A percentile compares a stretch with the other conserved stretches of the same genome.
These are phyloP conservation scores for Merluccius polli DNA, from an alignment of 2,797 vertebrate genomes.

Conservation along the genomic window DNA sequence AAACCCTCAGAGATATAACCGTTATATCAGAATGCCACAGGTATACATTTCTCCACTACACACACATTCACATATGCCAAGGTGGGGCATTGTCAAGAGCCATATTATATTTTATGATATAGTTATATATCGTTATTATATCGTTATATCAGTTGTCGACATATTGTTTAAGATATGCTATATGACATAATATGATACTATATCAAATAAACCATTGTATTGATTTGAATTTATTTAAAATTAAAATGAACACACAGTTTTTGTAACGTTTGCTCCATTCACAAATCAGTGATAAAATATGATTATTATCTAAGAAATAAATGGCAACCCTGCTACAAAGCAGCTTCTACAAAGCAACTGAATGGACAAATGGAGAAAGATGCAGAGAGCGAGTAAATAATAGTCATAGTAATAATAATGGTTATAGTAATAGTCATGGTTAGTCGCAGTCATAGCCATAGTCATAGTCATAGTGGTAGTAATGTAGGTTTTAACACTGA, in stretches of 20 bases:
- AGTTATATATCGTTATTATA: no score
- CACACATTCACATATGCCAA: neutral
- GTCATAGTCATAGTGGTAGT: neutral
- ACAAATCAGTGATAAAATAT: no score
- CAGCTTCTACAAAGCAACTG: neutral
- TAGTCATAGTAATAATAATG: neutral
- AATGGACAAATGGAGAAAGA: neutral
- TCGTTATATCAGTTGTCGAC: neutral
- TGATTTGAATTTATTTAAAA: no score
- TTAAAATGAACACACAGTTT: no score
- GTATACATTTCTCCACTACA: neutral
- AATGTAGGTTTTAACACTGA: slow-evolving; percentile 36
- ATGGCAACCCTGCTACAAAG: neutral
- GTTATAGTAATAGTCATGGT: neutral
- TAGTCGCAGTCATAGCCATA: neutral
- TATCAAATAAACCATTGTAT: neutral
- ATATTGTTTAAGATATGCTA: neutral
- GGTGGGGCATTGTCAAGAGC: neutral
- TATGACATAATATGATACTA: neutral
- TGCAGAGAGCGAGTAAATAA: no score
- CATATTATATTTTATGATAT: neutral
- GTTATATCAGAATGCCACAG: no score
- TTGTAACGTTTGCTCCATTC: no score
- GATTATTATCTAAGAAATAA: no score
- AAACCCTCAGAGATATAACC: neutral